Evolutionary conservation across 2,888 invertebrate genomes (phyloP).

Genomic region (Pheosia tremula): DNA sequence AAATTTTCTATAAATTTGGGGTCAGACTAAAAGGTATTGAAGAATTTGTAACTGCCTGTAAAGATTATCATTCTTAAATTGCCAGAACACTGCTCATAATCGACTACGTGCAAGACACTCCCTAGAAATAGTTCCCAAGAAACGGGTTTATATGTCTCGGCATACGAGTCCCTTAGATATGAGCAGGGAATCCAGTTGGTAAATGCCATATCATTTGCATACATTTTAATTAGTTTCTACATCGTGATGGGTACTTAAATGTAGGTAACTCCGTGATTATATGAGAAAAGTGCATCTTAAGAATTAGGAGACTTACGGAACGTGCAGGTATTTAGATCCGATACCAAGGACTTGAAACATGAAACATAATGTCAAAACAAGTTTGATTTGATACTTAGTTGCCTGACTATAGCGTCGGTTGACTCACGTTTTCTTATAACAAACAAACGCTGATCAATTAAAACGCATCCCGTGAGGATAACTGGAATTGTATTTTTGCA

Average conservation of each 20-base stretch:
- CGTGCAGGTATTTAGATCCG: background rate
- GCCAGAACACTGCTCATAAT: background rate
- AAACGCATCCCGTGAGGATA: constrained; percentile 26
- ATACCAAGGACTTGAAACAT: background rate
- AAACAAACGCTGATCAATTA: constrained; percentile 22
- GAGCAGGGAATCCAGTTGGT: constrained; percentile 46
- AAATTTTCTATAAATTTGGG: too few relatives aligned
- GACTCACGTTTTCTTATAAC: constrained; percentile 1
- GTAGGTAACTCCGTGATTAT: background rate
- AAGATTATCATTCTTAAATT: background rate
- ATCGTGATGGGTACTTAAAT: constrained; percentile 10
- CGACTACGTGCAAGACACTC: background rate
- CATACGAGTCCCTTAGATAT: constrained; percentile 42
- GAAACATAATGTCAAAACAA: background rate
- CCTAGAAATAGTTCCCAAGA: constrained; percentile 18
- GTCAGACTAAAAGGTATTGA: too few relatives aligned
- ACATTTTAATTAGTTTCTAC: constrained; percentile 53
- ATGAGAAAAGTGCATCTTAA: background rate
- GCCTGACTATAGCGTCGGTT: constrained; percentile 2
- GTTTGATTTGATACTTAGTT: background rate
- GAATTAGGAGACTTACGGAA: too few relatives aligned
- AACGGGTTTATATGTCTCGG: constrained; percentile 21
- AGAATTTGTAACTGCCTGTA: background rate
- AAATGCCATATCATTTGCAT: constrained; percentile 47
- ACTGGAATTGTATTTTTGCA: constrained; percentile 26